Evolutionary conservation across 2,113 vertebrate genomes (phyloP).

Genomic region (Dipodomys stephensi): DNA sequence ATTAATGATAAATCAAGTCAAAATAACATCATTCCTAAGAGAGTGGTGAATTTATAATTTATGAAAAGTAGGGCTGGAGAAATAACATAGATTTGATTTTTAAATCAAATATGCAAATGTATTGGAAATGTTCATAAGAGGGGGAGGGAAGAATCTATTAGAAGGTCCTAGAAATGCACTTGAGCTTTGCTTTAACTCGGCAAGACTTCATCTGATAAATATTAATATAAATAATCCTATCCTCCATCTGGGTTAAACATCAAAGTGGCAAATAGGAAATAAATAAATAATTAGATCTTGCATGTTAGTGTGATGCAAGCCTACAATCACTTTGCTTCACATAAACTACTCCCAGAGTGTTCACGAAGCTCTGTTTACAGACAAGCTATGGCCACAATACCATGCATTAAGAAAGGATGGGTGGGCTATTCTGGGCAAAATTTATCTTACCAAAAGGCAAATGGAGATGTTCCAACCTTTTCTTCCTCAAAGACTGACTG

Average conservation of each 20-base stretch:
- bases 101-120: conserved; percentile 82
- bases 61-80: conserved; percentile 64
- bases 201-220: conserved; percentile 80
- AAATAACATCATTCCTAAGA: conserved; percentile 72
- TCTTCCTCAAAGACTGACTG: neutral
- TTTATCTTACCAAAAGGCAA: neutral
- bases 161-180: conserved; percentile 75
- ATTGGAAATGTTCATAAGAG: conserved; percentile 63
- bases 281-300: conserved; percentile 57
- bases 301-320: neutral
- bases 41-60: conserved; percentile 64
- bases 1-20: conserved; percentile 72
- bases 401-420: neutral
- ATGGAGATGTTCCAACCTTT: neutral
- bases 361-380: neutral
- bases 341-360: neutral
- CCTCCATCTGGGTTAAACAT: conserved; percentile 72
- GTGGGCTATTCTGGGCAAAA: neutral
- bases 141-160: conserved; percentile 66
- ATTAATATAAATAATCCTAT: conserved; percentile 81
- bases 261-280: conserved; percentile 78
- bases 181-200: conserved; percentile 72
- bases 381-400: neutral
- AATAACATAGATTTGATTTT: conserved; percentile 74
- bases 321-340: neutral